Evolutionary conservation across 2,888 invertebrate genomes (phyloP), one percentile per base, ranked within the genome.

Genomic region (Anoncus sp.): DNA sequence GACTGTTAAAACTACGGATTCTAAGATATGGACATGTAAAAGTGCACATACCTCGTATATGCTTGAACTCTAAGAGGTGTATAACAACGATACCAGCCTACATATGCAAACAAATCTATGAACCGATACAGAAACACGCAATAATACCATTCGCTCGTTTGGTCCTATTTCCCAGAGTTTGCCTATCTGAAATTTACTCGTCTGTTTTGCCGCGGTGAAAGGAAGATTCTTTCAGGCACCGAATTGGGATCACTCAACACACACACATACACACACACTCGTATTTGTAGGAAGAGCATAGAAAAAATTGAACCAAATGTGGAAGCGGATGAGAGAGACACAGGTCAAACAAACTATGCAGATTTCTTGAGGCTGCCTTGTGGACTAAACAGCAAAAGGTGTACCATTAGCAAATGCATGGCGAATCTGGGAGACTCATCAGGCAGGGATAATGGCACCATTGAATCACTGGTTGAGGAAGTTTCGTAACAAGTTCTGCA

Each of bases 1-100:
- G n/a, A 43, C 45, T 3, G 27, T 35, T 73, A 59, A 73, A 72
- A 57, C 55, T 47, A 65, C 57, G 57, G 18, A 65, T 73, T 73
- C 65, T 57, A 63, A 73, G 57, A 57, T 18, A 47, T 35, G 24
- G 63, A 47, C 16, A 59, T 49, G 38, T 38, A 57, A 27, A n/a
- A n/a, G n/a, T n/a, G 27, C 51, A 18, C 20, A 24, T 9, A 22
- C 7, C 31, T 27, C 53, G 27, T n/a, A n/a, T 24, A 14, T n/a
- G n/a, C 7, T 49, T 2, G 20, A 10, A 10, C 49, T 16, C 16
- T 16, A 45, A 7, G 45, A 4, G 45, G 7, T 24, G 7, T 1
- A 53, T 12, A 14, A 4, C 53, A n/a, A 12, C n/a, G 14, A 53
- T 27, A 31, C 63, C 55, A n/a, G 47, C 57, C 27, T 18, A 49